Evolutionary conservation across 2,888 invertebrate genomes (phyloP), one percentile per base, ranked within the genome.

Genomic region (Chymomyza fuscimana): DNA sequence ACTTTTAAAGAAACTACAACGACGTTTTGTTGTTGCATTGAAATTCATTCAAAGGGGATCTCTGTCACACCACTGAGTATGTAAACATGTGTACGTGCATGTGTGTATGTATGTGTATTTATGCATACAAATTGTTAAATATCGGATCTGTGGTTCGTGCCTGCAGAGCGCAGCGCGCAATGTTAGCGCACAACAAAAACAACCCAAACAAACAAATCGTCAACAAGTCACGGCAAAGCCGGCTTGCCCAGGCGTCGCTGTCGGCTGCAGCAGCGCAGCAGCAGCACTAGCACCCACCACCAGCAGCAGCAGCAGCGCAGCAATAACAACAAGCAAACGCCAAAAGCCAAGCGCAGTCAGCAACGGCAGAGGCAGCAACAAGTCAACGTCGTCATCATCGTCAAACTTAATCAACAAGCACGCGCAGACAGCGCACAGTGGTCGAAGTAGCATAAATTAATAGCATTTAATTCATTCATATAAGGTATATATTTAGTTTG

Each of bases 141-240:
- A 88, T 88, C 89, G 90, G 89, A 89, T 87, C 88, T 89, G 84
- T 89, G 90, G 88, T 88, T 89, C 89, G 86, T 88, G 88, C 86
- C 78, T 79, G 78, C 76, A 66, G 67, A 74, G 67, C 81, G 79
- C 72, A 75, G 54, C 70, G 50, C 68, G 40, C 66, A 15, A 52
- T 52, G 52, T 16, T 16, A 46, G 63, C 82, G 72, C 69, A 65
- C 56, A 72, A 68, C 81, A 66, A 63, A 62, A 63, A 58, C 51
- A 72, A 78, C 63, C 65, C 69, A 64, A 69, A 75, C 75, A 70
- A 70, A 80, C 87, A 88, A 85, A 87, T 78, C 87, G 83, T 85
- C 85, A 87, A 83, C 82, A 83, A 83, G 82, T 83, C 82, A 83
- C 84, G 86, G 74, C 81, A 82, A 88, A 87, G 86, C 80, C 80